Base-by-base conservation (phyloP, 2,797 vertebrate species). In the Rhynchonycteris naso region DNA sequence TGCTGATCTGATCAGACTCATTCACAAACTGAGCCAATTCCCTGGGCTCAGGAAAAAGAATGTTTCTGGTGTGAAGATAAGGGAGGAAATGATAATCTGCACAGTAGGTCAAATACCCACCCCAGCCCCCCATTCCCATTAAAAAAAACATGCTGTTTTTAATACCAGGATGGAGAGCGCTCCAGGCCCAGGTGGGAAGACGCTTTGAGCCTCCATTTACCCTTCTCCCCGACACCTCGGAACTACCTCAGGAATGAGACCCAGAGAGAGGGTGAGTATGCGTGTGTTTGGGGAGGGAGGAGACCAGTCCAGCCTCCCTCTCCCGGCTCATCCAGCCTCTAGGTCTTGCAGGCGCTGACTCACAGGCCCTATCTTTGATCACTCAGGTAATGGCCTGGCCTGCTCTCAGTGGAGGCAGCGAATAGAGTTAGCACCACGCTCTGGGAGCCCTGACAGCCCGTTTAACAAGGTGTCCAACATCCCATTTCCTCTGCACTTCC, bases 401-500 rank as follows among this genome's bases (percentile, higher is more conserved):
- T 97, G 98, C 56, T 76, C 65, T 95, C 21, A 0, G 15, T 12
- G 5, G 83, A 94, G 95, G 80, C 95, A 83, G 95, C 92, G 96
- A 99, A 99, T 99, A 99, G 98, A 99, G 99, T 98, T 99, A 98
- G 98, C 99, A 98, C 97, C 98, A 99, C 98, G 98, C 98, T 98
- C 98, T 97, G 98, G 98, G 98, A 98, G 98, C 98, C 98, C 99
- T 98, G 98, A 99, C 99, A 99, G 99, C 98, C 98, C 98, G 98
- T 99, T 99, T 99, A 99, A 99, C 99, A 99, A 99, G 99, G 98
- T 99, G 98, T 99, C 99, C 99, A 98, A 99, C 99, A 99, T 99
- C 98, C 98, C 98, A 98, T 99, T 99, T 98, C 98, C 98, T 98
- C 98, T 98, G 98, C 97, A 98, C 98, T 99, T 98, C 98, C 98